A percentile compares a stretch with the other conserved stretches of the same genome.
Conservation (phyloP, 2,888 invertebrate genomes). For the Drosophila kambysellisi region DNA sequence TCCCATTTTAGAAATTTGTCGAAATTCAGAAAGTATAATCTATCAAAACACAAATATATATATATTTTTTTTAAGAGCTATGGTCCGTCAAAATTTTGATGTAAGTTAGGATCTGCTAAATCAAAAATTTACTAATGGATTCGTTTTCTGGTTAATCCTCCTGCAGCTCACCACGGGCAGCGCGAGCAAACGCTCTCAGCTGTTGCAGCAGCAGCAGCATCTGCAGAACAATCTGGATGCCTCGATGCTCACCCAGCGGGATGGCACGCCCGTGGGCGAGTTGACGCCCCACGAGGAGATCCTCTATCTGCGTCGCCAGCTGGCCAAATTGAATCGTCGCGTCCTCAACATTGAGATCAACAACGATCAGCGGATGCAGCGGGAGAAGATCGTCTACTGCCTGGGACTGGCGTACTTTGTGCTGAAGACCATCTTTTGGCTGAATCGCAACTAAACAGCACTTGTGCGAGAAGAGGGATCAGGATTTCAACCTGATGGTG, state of each 20-base stretch:
- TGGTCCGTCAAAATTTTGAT: slow-evolving; percentile 48
- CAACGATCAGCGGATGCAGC: slow-evolving; percentile 92
- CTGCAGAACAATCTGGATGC: slow-evolving; percentile 76
- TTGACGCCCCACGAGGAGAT: slow-evolving; percentile 92
- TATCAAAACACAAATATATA: not conserved
- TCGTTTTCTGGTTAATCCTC: not conserved
- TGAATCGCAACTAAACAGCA: slow-evolving; percentile 87
- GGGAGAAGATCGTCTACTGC: slow-evolving; percentile 94
- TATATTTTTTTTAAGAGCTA: slow-evolving; percentile 16
- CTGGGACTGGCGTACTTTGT: slow-evolving; percentile 94
- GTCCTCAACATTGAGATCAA: slow-evolving; percentile 95
- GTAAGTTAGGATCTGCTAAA: slow-evolving; percentile 26
- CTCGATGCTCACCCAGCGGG: slow-evolving; percentile 85
- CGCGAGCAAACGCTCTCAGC: slow-evolving; percentile 78
- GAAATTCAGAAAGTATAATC: slow-evolving; percentile 18
- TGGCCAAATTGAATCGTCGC: slow-evolving; percentile 94
- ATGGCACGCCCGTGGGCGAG: slow-evolving; percentile 90
- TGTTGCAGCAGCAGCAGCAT: slow-evolving; percentile 55
- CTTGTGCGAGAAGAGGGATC: slow-evolving; percentile 8
- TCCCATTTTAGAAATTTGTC: slow-evolving; percentile 4
- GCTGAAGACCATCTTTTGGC: slow-evolving; percentile 94
- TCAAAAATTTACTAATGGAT: not conserved
- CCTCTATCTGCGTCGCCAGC: slow-evolving; percentile 92
- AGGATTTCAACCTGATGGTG: slow-evolving; percentile 40
- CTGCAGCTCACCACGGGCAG: slow-evolving; percentile 81